phyloP scores from a whole-genome alignment of 2,888 invertebrate genomes.

The Emmelina monodactyla region DNA sequence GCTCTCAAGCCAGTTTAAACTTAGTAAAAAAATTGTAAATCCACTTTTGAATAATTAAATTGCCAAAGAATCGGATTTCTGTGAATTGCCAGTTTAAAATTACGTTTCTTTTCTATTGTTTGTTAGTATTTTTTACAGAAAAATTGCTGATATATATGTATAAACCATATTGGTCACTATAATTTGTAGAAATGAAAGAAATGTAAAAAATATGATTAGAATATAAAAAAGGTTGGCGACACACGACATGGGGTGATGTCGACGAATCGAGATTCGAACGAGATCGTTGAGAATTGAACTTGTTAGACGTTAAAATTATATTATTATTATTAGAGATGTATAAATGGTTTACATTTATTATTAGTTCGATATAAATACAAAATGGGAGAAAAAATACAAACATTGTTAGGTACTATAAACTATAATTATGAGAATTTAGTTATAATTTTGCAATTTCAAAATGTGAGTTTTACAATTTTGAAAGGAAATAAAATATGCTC shows the following conservation, averaged over 20 bases:
- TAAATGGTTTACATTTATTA: conserved; percentile 64
- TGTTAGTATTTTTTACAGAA: conserved; percentile 13
- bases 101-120: conserved; percentile 7
- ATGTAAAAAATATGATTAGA: conserved; percentile 60
- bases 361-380: conserved; percentile 58
- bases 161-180: too few relatives aligned
- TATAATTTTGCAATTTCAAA: conserved; percentile 67
- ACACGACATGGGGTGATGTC: conserved; percentile 54
- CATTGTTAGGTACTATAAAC: conserved; percentile 65
- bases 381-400: conserved; percentile 45
- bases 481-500: conserved; percentile 67
- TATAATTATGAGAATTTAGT: conserved; percentile 66
- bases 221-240: conserved; percentile 54
- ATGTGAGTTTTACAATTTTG: conserved; percentile 68
- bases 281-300: conserved; percentile 59
- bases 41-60: conserved; percentile 61
- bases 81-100: conserved; percentile 13
- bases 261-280: conserved; percentile 40
- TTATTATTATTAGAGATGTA: conserved; percentile 64
- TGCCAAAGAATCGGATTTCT: conserved; percentile 60
- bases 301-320: conserved; percentile 64
- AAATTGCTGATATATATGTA: conserved; percentile 24
- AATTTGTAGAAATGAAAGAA: conserved; percentile 28
- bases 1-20: conserved; percentile 46
- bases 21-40: conserved; percentile 55